Conservation (phyloP, 2,113 vertebrate genomes). For the Astur gentilis region DNA sequence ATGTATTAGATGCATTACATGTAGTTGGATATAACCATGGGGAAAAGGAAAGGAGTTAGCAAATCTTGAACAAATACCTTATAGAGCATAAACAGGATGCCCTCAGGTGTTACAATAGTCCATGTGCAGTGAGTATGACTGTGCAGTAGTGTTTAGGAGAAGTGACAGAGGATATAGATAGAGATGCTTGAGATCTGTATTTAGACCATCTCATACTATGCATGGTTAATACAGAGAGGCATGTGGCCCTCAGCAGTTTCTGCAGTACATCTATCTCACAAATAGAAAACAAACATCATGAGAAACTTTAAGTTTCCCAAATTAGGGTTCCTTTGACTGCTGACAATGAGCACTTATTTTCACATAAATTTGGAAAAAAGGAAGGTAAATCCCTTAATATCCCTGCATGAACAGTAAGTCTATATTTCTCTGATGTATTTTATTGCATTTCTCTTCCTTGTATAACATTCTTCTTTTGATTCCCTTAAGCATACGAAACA, state of each 20-base stretch:
- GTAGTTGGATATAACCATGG: background rate
- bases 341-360: background rate
- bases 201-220: background rate
- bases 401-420: background rate
- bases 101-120: background rate
- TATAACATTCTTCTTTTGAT: conserved; percentile 21
- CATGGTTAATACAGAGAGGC: background rate
- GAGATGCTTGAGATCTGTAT: background rate
- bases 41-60: background rate
- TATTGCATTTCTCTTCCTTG: conserved; percentile 27
- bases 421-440: background rate
- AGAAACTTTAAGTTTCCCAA: background rate
- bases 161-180: background rate
- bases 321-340: background rate
- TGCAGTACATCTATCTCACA: background rate
- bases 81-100: background rate
- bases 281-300: background rate
- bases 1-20: background rate
- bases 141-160: background rate
- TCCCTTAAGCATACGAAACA: conserved; percentile 6
- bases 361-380: background rate
- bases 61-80: background rate
- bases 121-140: background rate
- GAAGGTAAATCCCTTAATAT: background rate
- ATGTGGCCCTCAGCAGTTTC: background rate